Evolutionary conservation across 2,888 invertebrate genomes (phyloP).

Genomic region (Cyaniris semiargus): DNA sequence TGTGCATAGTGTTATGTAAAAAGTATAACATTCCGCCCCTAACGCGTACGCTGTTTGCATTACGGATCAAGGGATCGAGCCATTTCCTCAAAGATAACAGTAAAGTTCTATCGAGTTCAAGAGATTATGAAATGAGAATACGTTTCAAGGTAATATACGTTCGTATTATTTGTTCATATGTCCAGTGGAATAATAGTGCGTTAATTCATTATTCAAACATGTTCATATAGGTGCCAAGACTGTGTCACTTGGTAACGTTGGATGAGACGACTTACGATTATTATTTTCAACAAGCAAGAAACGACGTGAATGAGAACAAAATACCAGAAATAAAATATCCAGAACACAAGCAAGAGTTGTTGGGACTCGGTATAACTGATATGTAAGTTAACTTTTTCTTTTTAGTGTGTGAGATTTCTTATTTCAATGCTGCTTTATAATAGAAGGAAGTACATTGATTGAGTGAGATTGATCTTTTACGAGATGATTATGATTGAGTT

Average conservation of each 20-base stretch:
- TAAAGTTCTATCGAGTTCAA: conserved; percentile 67
- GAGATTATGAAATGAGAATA: conserved; percentile 87
- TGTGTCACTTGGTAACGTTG: conserved; percentile 82
- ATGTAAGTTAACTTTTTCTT: conserved; percentile 81
- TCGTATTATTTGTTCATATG: background rate
- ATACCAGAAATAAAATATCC: conserved; percentile 90
- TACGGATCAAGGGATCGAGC: conserved; percentile 83
- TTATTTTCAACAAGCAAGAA: conserved; percentile 90
- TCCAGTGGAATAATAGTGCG: background rate
- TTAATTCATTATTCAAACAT: conserved; percentile 22
- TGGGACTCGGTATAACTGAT: conserved; percentile 92
- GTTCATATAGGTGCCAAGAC: conserved; percentile 75
- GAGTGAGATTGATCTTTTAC: background rate
- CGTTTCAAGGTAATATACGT: conserved; percentile 84
- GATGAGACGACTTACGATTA: conserved; percentile 91
- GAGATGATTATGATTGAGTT: conserved; percentile 10
- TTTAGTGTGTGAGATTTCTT: background rate
- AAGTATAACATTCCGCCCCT: conserved; percentile 87
- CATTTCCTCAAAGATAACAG: conserved; percentile 85
- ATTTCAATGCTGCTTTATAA: background rate
- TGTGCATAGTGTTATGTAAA: conserved; percentile 86
- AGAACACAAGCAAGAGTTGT: conserved; percentile 86
- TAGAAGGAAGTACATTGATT: background rate
- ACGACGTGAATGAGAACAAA: conserved; percentile 89
- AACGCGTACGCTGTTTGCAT: conserved; percentile 88